Conservation (phyloP, 2,113 vertebrate genomes). For the Eidolon helvum region DNA sequence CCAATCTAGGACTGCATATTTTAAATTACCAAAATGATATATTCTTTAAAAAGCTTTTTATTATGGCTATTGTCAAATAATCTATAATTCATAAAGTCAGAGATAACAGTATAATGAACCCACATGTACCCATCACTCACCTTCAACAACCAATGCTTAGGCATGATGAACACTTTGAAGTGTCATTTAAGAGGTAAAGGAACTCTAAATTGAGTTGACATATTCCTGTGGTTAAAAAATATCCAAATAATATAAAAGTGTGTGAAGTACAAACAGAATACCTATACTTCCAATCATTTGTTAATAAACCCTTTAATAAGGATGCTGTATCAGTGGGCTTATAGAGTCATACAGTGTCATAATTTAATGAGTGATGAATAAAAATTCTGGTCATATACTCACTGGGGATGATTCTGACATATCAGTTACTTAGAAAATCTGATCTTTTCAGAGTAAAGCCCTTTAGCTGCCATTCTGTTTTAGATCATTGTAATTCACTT, state of each 20-base stretch:
- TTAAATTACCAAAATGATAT: slow-evolving; percentile 19
- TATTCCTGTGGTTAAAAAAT: not conserved
- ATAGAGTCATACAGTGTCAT: slow-evolving; percentile 74
- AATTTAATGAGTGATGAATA: slow-evolving; percentile 83
- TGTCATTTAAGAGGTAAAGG: not conserved
- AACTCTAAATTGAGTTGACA: not conserved
- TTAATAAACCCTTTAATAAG: slow-evolving; percentile 71
- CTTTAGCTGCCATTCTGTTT: slow-evolving; percentile 56
- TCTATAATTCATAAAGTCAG: not conserved
- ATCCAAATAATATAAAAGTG: not conserved
- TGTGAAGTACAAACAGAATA: slow-evolving; percentile 28
- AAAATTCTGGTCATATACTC: slow-evolving; percentile 82
- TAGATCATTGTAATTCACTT: slow-evolving; percentile 62
- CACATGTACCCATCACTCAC: not conserved
- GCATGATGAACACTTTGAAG: not conserved
- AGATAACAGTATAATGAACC: not conserved
- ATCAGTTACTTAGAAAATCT: slow-evolving; percentile 68
- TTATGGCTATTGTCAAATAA: slow-evolving; percentile 12
- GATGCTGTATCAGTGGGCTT: slow-evolving; percentile 72
- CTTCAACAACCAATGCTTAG: not conserved
- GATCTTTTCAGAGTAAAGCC: slow-evolving; percentile 74
- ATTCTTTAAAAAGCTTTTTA: not conserved
- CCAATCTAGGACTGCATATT: slow-evolving; percentile 25
- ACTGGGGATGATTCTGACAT: slow-evolving; percentile 72
- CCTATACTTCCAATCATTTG: slow-evolving; percentile 49